Conservation (phyloP, 2,797 vertebrate genomes). For the Gallirallus australis region DNA sequence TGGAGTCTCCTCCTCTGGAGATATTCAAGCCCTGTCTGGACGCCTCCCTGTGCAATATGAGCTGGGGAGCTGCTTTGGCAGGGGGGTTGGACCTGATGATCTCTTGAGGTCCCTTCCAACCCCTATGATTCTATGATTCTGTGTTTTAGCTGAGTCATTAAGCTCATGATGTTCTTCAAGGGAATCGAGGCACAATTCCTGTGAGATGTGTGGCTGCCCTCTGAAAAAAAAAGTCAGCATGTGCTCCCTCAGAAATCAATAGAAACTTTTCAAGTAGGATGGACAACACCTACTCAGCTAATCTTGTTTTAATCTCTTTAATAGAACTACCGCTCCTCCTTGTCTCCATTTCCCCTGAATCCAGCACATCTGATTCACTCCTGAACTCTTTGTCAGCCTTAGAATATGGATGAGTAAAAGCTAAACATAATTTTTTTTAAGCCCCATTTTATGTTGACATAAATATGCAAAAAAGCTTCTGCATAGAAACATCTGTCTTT, state of each 20-base stretch:
- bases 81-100: too few relatives aligned
- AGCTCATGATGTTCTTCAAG: neutral
- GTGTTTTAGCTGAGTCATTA: neutral
- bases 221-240: neutral
- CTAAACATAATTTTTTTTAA: neutral
- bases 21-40: too few relatives aligned
- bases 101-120: too few relatives aligned
- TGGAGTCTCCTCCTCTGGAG: too few relatives aligned
- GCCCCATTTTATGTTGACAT: neutral
- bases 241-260: constrained; percentile 1
- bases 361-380: neutral
- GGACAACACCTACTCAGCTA: neutral
- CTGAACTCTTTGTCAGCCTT: neutral
- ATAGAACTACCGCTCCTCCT: neutral
- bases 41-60: too few relatives aligned
- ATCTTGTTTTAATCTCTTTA: constrained; percentile 3
- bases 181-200: neutral
- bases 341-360: neutral
- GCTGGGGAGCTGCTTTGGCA: too few relatives aligned
- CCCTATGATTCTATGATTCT: neutral
- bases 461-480: constrained; percentile 15
- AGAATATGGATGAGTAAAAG: neutral
- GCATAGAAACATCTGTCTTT: neutral
- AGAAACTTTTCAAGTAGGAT: neutral
- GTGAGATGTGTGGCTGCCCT: neutral